Conservation (phyloP, 2,797 vertebrate species). For the Acanthurus leucopareius region DNA sequence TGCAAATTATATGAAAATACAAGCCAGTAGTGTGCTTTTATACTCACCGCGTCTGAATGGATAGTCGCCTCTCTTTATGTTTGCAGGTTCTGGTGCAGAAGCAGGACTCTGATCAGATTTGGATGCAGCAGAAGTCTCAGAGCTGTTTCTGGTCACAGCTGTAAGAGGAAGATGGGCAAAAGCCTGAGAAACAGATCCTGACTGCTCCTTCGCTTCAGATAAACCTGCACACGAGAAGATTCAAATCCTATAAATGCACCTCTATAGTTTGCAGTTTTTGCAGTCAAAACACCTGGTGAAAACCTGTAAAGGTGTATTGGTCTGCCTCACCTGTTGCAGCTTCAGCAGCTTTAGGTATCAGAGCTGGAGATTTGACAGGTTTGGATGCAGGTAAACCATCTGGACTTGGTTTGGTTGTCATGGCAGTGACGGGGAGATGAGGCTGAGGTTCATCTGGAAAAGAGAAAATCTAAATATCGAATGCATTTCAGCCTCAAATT, state of each 20-base stretch:
- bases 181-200: constrained; percentile 24
- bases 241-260: too few relatives aligned
- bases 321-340: constrained; percentile 31
- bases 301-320: constrained; percentile 33
- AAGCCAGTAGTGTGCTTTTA: not conserved
- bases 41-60: constrained; percentile 52
- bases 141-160: constrained; percentile 55
- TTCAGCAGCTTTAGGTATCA: constrained; percentile 17
- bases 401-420: constrained; percentile 53
- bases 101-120: constrained; percentile 34
- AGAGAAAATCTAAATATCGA: constrained; percentile 16
- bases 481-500: too few relatives aligned
- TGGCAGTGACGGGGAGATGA: constrained; percentile 71
- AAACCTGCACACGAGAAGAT: constrained; percentile 21
- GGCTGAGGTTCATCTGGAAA: constrained; percentile 58
- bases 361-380: constrained; percentile 35
- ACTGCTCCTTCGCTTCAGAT: constrained; percentile 43
- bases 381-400: constrained; percentile 43
- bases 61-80: constrained; percentile 37
- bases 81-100: constrained; percentile 35
- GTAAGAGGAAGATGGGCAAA: constrained; percentile 57
- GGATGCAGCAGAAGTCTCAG: constrained; percentile 49
- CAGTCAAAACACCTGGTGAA: too few relatives aligned
- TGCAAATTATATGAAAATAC: too few relatives aligned
- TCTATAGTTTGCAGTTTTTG: too few relatives aligned